These are phyloP conservation scores for Syngnathoides biaculeatus DNA, from an alignment of 2,113 vertebrate species.

Conservation along the genomic window DNA sequence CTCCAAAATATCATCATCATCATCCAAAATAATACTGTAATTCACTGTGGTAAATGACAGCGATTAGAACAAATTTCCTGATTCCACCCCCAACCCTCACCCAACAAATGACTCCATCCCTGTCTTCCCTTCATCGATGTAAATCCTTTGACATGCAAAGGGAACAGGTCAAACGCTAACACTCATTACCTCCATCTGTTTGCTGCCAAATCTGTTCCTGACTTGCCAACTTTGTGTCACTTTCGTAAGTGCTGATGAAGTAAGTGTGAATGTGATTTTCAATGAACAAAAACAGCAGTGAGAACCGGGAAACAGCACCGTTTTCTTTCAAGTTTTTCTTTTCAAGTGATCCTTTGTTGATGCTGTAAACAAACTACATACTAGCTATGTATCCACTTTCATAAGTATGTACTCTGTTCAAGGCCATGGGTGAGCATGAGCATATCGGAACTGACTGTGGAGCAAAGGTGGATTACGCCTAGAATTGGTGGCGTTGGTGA, in stretches of 20 bases:
- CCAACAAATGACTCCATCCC: background rate
- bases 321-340: background rate
- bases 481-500: no score
- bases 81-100: background rate
- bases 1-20: background rate
- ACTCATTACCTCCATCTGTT: slow-evolving; percentile 32
- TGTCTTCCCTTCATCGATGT: slow-evolving; percentile 22
- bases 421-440: no score
- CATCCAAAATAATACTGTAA: background rate
- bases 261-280: slow-evolving; percentile 26
- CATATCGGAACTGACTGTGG: no score
- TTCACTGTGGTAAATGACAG: background rate
- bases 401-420: no score
- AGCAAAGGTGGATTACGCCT: no score
- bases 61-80: background rate
- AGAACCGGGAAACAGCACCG: slow-evolving; percentile 1
- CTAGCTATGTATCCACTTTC: no score
- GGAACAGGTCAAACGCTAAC: slow-evolving; percentile 33
- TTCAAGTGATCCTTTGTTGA: background rate
- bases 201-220: slow-evolving; percentile 17
- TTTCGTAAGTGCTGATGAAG: slow-evolving; percentile 6
- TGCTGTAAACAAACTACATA: background rate
- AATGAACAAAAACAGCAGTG: slow-evolving; percentile 18
- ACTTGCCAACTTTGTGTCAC: slow-evolving; percentile 37
- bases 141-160: slow-evolving; percentile 21